phyloP scores from a whole-genome alignment of 2,888 invertebrate species.

The Tiphia femorata region DNA sequence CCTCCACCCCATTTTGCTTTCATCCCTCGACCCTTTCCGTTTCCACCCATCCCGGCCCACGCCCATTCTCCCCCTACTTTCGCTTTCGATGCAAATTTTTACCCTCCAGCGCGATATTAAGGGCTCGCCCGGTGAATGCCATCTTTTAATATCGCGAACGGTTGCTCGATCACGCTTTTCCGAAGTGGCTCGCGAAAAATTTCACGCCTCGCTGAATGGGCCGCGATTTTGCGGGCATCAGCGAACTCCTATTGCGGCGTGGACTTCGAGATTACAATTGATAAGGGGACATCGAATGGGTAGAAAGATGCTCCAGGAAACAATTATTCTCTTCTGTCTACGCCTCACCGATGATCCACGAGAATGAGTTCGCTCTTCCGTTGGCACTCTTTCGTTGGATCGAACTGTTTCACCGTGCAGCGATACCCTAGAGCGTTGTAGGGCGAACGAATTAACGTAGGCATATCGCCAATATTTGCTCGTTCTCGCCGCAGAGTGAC shows the following conservation, averaged over 20 bases:
- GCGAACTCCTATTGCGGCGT: slow-evolving; percentile 20
- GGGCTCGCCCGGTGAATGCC: slow-evolving; percentile 46
- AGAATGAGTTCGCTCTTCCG: too few relatives aligned
- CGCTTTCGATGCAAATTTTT: slow-evolving; percentile 59
- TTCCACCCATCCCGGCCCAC: neutral
- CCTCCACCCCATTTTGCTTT: too few relatives aligned
- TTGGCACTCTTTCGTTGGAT: too few relatives aligned
- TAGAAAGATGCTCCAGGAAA: too few relatives aligned
- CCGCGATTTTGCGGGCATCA: slow-evolving; percentile 35
- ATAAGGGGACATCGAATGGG: too few relatives aligned
- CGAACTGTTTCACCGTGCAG: too few relatives aligned
- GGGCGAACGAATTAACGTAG: neutral
- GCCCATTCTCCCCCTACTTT: slow-evolving; percentile 32
- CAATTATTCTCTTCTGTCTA: too few relatives aligned
- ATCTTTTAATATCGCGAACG: slow-evolving; percentile 61
- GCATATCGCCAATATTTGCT: too few relatives aligned
- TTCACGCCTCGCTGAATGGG: slow-evolving; percentile 9
- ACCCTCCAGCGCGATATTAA: slow-evolving; percentile 53
- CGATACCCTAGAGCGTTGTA: slow-evolving; percentile 1
- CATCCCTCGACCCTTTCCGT: slow-evolving; percentile 8
- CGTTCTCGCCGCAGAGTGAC: too few relatives aligned
- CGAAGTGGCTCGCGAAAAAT: slow-evolving; percentile 24
- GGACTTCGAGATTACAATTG: slow-evolving; percentile 36
- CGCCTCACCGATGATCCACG: too few relatives aligned
- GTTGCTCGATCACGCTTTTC: slow-evolving; percentile 55